phyloP scores from a whole-genome alignment of 1,140 invertebrate genomes.

The Rhizoglyphus robini region DNA sequence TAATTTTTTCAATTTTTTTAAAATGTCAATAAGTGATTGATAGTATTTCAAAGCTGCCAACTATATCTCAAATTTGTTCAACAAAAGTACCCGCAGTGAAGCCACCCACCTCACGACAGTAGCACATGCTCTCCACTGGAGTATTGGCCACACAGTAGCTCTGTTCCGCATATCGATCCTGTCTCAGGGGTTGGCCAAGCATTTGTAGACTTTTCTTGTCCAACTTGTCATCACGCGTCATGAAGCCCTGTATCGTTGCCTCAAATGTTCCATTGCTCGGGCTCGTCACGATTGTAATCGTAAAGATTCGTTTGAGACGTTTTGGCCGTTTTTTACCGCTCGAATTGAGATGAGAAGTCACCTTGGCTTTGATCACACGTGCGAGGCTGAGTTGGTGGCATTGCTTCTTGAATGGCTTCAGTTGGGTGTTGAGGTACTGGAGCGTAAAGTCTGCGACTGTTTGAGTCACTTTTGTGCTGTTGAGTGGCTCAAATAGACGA shows the following conservation, averaged over 20 bases:
- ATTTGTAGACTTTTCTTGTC: background rate
- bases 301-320: background rate
- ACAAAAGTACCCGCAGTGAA: no score
- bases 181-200: background rate
- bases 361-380: no score
- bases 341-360: no score
- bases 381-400: no score
- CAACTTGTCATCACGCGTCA: background rate
- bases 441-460: background rate
- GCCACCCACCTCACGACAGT: no score
- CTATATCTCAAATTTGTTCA: no score
- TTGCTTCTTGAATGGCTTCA: no score
- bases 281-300: background rate
- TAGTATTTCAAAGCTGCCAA: no score
- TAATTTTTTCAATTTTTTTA: no score
- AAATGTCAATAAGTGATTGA: no score
- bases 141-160: background rate
- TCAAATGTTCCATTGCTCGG: background rate
- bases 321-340: background rate
- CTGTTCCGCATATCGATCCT: background rate
- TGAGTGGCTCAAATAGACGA: background rate
- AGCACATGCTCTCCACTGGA: background rate
- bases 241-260: background rate
- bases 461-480: background rate
- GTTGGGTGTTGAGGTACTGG: background rate